Evolutionary conservation across 2,797 vertebrate species (phyloP).

Genomic region (Toxotes lorentzi): DNA sequence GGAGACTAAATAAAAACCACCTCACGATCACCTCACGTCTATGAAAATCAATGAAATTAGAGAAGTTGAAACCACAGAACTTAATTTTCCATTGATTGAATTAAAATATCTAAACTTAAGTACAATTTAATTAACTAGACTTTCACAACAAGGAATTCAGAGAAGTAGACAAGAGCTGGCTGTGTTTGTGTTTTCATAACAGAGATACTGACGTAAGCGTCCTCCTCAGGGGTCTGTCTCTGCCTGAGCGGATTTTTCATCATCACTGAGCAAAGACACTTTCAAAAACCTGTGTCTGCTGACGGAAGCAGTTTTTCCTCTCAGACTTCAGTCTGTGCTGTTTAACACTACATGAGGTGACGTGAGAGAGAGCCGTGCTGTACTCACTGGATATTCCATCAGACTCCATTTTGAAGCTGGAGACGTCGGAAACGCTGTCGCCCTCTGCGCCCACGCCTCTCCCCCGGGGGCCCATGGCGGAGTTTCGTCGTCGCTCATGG

Average conservation of each 20-base stretch:
- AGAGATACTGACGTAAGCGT: not conserved
- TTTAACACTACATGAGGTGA: not conserved
- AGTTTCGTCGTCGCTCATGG: slow-evolving; percentile 90
- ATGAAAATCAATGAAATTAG: too few relatives aligned
- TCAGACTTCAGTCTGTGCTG: too few relatives aligned
- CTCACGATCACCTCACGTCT: too few relatives aligned
- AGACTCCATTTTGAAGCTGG: slow-evolving; percentile 86
- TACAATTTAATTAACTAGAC: not conserved
- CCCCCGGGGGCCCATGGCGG: slow-evolving; percentile 91
- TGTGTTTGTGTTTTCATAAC: not conserved
- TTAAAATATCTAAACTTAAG: too few relatives aligned
- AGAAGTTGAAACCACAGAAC: too few relatives aligned
- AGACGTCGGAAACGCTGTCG: slow-evolving; percentile 80
- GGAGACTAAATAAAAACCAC: too few relatives aligned
- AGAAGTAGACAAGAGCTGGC: not conserved
- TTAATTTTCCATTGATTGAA: too few relatives aligned
- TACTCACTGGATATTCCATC: slow-evolving; percentile 93
- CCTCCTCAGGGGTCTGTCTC: not conserved
- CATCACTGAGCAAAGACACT: too few relatives aligned
- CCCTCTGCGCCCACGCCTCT: slow-evolving; percentile 93
- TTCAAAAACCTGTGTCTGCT: too few relatives aligned
- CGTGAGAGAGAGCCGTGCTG: not conserved
- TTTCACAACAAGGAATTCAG: slow-evolving; percentile 7
- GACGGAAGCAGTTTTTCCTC: not conserved
- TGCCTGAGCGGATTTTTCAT: too few relatives aligned